These are phyloP conservation scores for Porites rus DNA, from an alignment of 92 coral and sea anemone species.

Conservation along the genomic window DNA sequence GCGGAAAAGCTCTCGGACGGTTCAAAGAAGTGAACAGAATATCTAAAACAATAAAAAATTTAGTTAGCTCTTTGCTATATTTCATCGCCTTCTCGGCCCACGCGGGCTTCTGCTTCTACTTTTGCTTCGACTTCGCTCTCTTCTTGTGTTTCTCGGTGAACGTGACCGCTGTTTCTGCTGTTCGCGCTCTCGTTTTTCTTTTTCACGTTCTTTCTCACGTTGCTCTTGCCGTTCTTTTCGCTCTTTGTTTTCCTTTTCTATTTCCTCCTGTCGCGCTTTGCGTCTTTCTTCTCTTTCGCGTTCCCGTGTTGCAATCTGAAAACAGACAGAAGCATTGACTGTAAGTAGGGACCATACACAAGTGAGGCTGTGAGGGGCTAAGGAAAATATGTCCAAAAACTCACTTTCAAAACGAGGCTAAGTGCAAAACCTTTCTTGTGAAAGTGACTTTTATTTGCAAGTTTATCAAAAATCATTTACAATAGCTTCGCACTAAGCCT, in stretches of 20 bases:
- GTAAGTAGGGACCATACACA: not conserved
- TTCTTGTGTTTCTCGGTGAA: constrained; percentile 64
- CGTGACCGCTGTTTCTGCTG: constrained; percentile 63
- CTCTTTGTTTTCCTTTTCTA: constrained; percentile 71
- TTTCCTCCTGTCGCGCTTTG: constrained; percentile 71
- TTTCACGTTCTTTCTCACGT: constrained; percentile 71
- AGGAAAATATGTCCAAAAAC: too few relatives aligned
- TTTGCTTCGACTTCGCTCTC: constrained; percentile 42
- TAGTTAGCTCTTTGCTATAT: not conserved
- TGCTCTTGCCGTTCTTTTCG: constrained; percentile 65
- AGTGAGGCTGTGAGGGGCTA: not conserved
- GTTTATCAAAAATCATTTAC: too few relatives aligned
- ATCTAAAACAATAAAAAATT: constrained; percentile 20
- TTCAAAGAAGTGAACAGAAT: not conserved
- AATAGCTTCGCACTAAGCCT: too few relatives aligned
- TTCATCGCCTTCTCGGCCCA: constrained; percentile 62
- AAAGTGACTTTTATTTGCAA: too few relatives aligned
- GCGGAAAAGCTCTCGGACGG: too few relatives aligned
- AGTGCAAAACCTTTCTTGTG: too few relatives aligned
- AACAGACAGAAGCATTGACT: not conserved
- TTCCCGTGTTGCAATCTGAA: constrained; percentile 70
- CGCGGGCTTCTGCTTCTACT: constrained; percentile 67
- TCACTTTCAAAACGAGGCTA: too few relatives aligned
- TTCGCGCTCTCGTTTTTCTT: constrained; percentile 72
- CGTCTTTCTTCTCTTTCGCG: constrained; percentile 86